Base-by-base conservation (phyloP, 2,113 vertebrate genomes). In the Pelodiscus sinensis region DNA sequence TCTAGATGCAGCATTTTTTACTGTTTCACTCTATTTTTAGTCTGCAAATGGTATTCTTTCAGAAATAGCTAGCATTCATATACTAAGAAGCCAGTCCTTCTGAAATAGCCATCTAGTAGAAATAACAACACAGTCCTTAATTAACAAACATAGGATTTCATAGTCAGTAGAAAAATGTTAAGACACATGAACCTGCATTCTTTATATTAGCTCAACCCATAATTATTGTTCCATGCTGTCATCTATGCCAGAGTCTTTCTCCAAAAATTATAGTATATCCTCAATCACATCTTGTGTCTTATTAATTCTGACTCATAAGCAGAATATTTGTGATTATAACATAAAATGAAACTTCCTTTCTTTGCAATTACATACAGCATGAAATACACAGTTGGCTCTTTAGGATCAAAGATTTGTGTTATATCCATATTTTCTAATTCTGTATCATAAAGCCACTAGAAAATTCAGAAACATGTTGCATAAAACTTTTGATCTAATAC, bases 71-170 rank as follows among this genome's bases (percentile, higher is more conserved):
- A 85, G 38, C 71, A 93, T 92, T 95, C 82, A 93, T 51, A n/a
- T n/a, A n/a, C n/a, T n/a, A n/a, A n/a, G n/a, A n/a, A n/a, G n/a
- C n/a, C n/a, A n/a, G n/a, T n/a, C 29, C 83, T 96, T 89, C 86
- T 84, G 86, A 93, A 95, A 31, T 82, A 93, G 82, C 71, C 84
- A 94, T 93, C 84, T 94, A 94, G 58, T 85, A 65, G 86, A 96
- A 96, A 93, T 87, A 88, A 21, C 79, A 87, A 93, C 18, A 31
- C 27, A 94, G 65, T 58, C 93, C 95, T 89, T 93, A 96, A 95
- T 95, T 96, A 95, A 78, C 89, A 95, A 96, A 95, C 92, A 94
- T 85, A 0, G 65, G 24, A 73, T 91, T 89, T 90, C 55, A 71
- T 95, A 80, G 10, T 83, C 58, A 50, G 24, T 81, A 89, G 16